Evolutionary conservation across 2,797 vertebrate genomes (phyloP).

Genomic region (Vespertilio murinus): DNA sequence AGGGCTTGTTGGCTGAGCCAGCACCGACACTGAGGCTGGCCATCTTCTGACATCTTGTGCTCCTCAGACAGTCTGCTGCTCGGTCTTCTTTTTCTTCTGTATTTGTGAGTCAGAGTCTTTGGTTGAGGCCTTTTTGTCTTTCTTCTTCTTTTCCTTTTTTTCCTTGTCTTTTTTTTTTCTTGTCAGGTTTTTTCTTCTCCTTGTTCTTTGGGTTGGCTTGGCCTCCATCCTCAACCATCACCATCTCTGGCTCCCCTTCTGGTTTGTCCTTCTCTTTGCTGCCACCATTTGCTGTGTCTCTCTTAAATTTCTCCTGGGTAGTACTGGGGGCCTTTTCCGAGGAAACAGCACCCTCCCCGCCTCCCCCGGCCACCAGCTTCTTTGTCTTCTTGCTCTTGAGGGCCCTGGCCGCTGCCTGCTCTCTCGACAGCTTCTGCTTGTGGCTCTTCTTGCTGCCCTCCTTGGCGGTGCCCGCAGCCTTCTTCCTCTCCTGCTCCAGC

Average conservation of each 20-base stretch:
- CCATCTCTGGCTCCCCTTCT: background rate
- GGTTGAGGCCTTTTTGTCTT: constrained; percentile 75
- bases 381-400: constrained; percentile 81
- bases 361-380: constrained; percentile 35
- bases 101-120: constrained; percentile 74
- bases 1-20: constrained; percentile 15
- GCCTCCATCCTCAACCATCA: background rate
- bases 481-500: constrained; percentile 77
- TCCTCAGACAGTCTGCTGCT: constrained; percentile 48
- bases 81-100: constrained; percentile 79
- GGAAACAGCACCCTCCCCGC: background rate
- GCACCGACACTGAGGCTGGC: too few relatives aligned
- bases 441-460: constrained; percentile 79
- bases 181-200: constrained; percentile 78
- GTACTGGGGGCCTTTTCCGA: constrained; percentile 57
- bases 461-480: constrained; percentile 34
- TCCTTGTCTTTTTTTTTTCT: constrained; percentile 83
- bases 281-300: background rate
- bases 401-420: constrained; percentile 55
- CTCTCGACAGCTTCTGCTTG: constrained; percentile 78
- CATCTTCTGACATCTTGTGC: background rate
- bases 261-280: constrained; percentile 77
- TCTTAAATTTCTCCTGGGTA: constrained; percentile 64
- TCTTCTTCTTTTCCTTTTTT: constrained; percentile 83
- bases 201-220: constrained; percentile 57